Base-by-base conservation (phyloP, 1,140 invertebrate species). In the Stegodyphus dumicola region DNA sequence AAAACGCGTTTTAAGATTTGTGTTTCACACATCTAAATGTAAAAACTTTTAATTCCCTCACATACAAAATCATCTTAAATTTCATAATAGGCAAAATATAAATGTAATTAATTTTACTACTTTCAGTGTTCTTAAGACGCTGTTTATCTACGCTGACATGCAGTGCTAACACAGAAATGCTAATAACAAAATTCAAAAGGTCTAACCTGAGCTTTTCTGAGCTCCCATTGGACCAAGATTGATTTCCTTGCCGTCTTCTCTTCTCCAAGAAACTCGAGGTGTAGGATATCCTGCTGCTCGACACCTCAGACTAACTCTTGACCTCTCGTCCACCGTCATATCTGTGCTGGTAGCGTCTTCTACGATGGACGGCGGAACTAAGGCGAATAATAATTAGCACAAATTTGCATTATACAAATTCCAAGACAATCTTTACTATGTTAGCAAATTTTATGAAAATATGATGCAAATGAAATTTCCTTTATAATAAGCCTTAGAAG, bases 241-340 rank as follows among this genome's bases (percentile, higher is more conserved):
- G 11, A 98, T 95, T 88, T 95, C 94, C 86, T 92, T 92, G 71
- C 94, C 94, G 90, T 97, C 95, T 91, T 97, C 96, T 78, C 95
- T 91, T 74, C 94, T 92, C 96, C 97, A 99, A 81, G 93, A 94
- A 69, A 98, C 94, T 88, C 94, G 93, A 1, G 97, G 96, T 66
- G 92, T 91, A 0, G 97, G 97, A 90, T 95, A 94, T 2, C 97
- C 97, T 83, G 93, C 92, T 6, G 97, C 96, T 85, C 92, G 91
- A 90, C 94, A 94, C 75, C 90, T 91, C 79, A 94, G 89, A 86
- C 92, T 93, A 75, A 95, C 94, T 6, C 93, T 94, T 13, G 93
- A 93, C 74, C 95, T 95, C 92, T 97, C 96, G 33, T 94, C 93
- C 10, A 95, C 93, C 91, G 95, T 94, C 5, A 96, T 91, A 89